Evolutionary conservation across 2,113 vertebrate species (phyloP).

Genomic region (Podocnemis expansa): DNA sequence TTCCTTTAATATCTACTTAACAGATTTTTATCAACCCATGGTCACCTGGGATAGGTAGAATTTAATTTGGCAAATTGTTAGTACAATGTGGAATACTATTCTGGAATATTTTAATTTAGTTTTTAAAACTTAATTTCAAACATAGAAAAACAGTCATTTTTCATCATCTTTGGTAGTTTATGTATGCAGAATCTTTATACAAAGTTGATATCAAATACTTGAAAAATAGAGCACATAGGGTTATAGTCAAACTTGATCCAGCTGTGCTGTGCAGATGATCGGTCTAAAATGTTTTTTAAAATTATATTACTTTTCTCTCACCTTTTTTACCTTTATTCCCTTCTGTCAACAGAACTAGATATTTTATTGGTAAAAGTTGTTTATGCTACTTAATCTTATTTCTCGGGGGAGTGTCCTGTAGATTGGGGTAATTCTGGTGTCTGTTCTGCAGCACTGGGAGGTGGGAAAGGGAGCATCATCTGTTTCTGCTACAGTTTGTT

Average conservation of each 20-base stretch:
- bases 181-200: conserved; percentile 72
- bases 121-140: conserved; percentile 71
- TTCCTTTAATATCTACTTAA: conserved; percentile 70
- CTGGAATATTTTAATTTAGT: conserved; percentile 68
- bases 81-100: conserved; percentile 71
- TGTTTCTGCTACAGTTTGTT: not conserved
- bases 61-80: conserved; percentile 65
- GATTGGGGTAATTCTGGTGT: not conserved
- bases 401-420: conserved; percentile 22
- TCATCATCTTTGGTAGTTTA: conserved; percentile 64
- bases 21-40: conserved; percentile 63
- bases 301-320: conserved; percentile 25
- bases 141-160: conserved; percentile 61
- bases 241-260: conserved; percentile 52
- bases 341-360: conserved; percentile 55
- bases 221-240: conserved; percentile 76
- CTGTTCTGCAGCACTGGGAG: not conserved
- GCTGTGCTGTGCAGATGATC: conserved; percentile 27
- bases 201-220: conserved; percentile 72
- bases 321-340: conserved; percentile 45
- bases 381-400: conserved; percentile 36
- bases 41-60: conserved; percentile 56
- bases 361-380: conserved; percentile 57
- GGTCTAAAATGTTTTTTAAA: conserved; percentile 26
- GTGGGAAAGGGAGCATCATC: not conserved